A percentile compares a stretch with the other conserved stretches of the same genome.
These are phyloP conservation scores for Eptatretus atami DNA, from an alignment of 2,797 vertebrate species.

Conservation along the genomic window DNA sequence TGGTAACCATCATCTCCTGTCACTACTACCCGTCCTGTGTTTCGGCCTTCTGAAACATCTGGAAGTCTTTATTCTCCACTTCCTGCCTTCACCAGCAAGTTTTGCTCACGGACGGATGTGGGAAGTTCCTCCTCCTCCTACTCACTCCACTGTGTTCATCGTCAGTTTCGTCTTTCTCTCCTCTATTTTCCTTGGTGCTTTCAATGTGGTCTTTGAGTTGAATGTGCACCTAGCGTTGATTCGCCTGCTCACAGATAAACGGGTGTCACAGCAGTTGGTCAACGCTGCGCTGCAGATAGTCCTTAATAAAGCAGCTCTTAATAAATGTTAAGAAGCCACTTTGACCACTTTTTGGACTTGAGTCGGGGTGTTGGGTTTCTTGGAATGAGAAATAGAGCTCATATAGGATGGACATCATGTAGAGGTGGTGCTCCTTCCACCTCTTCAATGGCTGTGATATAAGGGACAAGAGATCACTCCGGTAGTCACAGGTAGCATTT, in stretches of 20 bases:
- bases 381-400: conserved; percentile 94
- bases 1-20: conserved; percentile 49
- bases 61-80: conserved; percentile 53
- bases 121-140: conserved; percentile 89
- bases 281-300: conserved; percentile 64
- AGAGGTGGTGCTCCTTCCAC: conserved; percentile 72
- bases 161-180: conserved; percentile 94
- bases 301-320: conserved; percentile 88
- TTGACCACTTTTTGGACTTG: conserved; percentile 99
- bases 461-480: conserved; percentile 79
- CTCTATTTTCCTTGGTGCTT: conserved; percentile 88
- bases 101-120: conserved; percentile 84
- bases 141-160: conserved; percentile 94
- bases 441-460: conserved; percentile 90
- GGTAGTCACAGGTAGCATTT: conserved; percentile 62
- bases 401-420: conserved; percentile 98
- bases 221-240: conserved; percentile 90
- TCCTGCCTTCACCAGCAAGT: conserved; percentile 41
- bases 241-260: conserved; percentile 91
- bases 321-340: conserved; percentile 98
- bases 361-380: conserved; percentile 83
- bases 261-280: conserved; percentile 86
- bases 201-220: conserved; percentile 98
- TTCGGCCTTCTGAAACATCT: conserved; percentile 22
- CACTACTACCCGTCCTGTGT: conserved; percentile 34